phyloP scores from a whole-genome alignment of 2,113 vertebrate genomes.

The Petroica traversi region DNA sequence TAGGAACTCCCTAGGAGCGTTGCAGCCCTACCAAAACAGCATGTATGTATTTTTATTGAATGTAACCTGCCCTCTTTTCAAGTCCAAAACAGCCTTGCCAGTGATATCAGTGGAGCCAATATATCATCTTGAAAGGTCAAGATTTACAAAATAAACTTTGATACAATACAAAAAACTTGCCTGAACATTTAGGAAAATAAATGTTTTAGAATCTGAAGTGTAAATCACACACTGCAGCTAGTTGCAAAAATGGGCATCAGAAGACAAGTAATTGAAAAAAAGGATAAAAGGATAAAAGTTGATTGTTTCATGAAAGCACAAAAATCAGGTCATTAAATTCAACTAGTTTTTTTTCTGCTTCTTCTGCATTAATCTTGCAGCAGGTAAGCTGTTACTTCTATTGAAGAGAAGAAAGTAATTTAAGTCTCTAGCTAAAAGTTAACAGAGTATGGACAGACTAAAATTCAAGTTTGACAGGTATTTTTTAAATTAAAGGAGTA shows the following conservation, averaged over 20 bases:
- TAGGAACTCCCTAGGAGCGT: neutral
- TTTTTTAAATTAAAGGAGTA: conserved; percentile 2
- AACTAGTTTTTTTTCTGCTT: neutral
- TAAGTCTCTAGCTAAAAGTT: neutral
- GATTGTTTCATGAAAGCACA: neutral
- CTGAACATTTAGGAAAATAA: neutral
- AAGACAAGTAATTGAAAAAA: neutral
- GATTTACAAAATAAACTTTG: neutral
- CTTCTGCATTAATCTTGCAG: conserved; percentile 3
- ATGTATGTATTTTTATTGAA: too few relatives aligned
- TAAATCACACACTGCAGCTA: neutral
- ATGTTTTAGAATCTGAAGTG: neutral
- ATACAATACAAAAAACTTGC: neutral
- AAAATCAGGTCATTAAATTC: neutral
- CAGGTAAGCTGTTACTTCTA: neutral
- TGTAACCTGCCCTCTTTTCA: neutral
- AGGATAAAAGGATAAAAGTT: neutral
- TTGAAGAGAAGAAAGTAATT: conserved; percentile 1
- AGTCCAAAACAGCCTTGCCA: neutral
- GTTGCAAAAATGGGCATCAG: neutral
- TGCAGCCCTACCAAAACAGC: neutral
- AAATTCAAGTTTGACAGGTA: conserved; percentile 23
- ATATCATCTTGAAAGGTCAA: neutral
- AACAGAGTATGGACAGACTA: neutral
- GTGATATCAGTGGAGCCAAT: neutral